These are phyloP conservation scores for Delia radicum DNA, from an alignment of 1,140 invertebrate genomes.

Conservation along the genomic window DNA sequence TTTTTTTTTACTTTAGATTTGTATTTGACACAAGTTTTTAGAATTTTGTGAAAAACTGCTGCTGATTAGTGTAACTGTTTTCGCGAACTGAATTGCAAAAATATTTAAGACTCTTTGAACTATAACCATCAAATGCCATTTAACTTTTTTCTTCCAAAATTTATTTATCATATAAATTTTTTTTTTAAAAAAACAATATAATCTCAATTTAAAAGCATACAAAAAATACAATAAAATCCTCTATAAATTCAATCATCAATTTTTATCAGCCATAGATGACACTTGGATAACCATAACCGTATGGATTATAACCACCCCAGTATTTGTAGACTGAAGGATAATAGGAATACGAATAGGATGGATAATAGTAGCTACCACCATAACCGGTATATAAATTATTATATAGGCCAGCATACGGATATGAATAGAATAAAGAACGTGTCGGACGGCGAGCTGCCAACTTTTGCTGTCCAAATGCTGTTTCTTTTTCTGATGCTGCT, in stretches of 20 bases:
- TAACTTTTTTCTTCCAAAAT: too few species aligned
- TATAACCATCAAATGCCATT: background rate
- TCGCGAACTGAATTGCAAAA: too few species aligned
- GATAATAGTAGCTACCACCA: background rate
- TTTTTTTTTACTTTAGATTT: too few species aligned
- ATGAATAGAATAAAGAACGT: constrained; percentile 12
- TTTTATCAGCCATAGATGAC: constrained; percentile 18
- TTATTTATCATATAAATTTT: too few species aligned
- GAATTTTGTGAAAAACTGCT: too few species aligned
- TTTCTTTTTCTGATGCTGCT: too few species aligned
- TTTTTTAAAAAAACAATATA: background rate
- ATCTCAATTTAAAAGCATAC: background rate
- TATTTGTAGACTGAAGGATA: background rate
- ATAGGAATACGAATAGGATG: background rate
- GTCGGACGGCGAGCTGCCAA: background rate
- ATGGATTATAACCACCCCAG: background rate
- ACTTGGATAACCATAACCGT: constrained; percentile 18
- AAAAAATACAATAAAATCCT: background rate
- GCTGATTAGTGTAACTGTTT: too few species aligned
- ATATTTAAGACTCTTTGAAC: too few species aligned
- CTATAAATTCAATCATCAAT: background rate
- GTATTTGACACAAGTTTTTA: too few species aligned
- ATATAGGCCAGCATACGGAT: background rate
- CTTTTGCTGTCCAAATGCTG: background rate
- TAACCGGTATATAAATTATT: background rate